Base-by-base conservation (phyloP, 2,888 invertebrate species). In the Lochmaea crataegi region DNA sequence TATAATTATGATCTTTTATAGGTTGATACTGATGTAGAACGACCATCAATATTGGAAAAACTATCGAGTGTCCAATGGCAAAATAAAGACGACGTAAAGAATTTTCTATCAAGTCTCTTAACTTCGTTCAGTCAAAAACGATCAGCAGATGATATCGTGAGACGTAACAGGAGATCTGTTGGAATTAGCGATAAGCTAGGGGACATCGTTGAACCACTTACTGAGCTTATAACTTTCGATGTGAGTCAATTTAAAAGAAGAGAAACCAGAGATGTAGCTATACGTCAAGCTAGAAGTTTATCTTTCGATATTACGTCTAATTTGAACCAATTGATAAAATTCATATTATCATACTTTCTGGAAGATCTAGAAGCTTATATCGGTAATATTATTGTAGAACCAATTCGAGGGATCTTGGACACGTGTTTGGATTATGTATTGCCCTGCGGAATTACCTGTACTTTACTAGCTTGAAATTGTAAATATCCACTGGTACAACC, bases 401-500 rank as follows among this genome's bases (percentile, higher is more conserved):
- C 70, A 1, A 12, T 64, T 2, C 41, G 70, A 57, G 10, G 9
- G 18, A 3, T 65, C 7, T 53, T 42, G 16, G 64, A 70, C 9
- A 16, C 1, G 2, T 1, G 57, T 1, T 7, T 70, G 14, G 22
- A 70, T 48, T 57, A 22, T 42, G 12, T 70, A 1, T 45, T 70
- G n/a, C 70, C 70, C 14, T 70, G 70, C 38, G 70, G 70, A 10
- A 7, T 70, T 16, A 9, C 41, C n/a, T 70, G 70, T 48, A 18
- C 53, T 2, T 5, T 51, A 38, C 12, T 68, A 68, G 60, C 61
- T 18, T 42, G 26, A 67, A 26, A 26, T 45, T 22, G 32, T 51
- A 53, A n/a, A 45, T 64, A 14, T 6, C 32, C 2, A 61, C 1
- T 18, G 14, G 9, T 18, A 32, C 11, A 32, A 26, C 14, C 32